These are phyloP conservation scores for Tetragnatha montana DNA, from an alignment of 2,888 invertebrate species.

Conservation along the genomic window DNA sequence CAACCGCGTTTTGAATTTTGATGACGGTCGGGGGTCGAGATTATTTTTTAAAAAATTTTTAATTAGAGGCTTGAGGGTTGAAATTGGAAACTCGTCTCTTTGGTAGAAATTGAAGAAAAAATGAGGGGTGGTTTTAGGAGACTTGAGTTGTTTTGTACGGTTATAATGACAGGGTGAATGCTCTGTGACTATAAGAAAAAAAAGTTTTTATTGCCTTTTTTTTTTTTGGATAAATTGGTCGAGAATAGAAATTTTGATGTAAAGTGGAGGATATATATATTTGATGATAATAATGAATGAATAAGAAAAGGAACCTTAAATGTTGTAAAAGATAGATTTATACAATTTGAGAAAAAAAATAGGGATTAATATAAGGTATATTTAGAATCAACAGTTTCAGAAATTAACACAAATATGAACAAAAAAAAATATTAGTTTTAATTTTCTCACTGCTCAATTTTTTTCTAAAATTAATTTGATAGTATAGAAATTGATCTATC, in stretches of 20 bases:
- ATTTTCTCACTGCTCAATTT: no score
- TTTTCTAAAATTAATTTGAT: no score
- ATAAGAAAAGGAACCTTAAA: no score
- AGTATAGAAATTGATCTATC: no score
- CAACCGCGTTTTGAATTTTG: not conserved
- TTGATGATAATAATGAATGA: no score
- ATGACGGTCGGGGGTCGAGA: not conserved
- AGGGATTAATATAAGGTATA: no score
- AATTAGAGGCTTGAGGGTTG: not conserved
- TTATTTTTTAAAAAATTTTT: slow-evolving; percentile 3
- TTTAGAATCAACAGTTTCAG: no score
- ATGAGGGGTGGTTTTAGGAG: not conserved
- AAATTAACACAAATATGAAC: no score
- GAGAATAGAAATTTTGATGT: not conserved
- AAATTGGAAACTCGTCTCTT: not conserved
- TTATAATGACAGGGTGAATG: not conserved
- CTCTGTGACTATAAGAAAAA: not conserved
- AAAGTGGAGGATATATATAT: no score
- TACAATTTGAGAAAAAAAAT: no score
- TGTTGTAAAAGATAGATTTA: no score
- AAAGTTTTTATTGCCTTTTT: not conserved
- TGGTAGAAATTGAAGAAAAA: not conserved
- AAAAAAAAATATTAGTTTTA: no score
- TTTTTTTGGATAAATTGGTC: slow-evolving; percentile 4
- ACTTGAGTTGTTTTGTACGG: not conserved